phyloP scores from a whole-genome alignment of 92 coral and sea anemone genomes.

The Pocillopora meandrina region DNA sequence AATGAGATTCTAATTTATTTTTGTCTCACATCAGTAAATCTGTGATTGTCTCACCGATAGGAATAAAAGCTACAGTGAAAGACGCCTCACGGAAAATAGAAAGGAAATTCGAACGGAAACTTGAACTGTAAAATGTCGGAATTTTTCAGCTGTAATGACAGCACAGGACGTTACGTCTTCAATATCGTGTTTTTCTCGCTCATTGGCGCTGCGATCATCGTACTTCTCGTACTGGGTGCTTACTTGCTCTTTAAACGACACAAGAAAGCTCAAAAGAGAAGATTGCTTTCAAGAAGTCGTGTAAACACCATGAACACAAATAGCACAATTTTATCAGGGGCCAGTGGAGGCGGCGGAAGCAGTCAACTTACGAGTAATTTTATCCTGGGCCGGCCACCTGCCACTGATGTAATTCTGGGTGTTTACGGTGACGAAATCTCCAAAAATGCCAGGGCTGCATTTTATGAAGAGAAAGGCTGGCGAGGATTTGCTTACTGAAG shows the following conservation, averaged over 20 bases:
- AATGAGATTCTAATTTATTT: slow-evolving; percentile 27
- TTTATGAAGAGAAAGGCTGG: slow-evolving; percentile 65
- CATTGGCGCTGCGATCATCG: slow-evolving; percentile 42
- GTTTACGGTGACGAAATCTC: slow-evolving; percentile 60
- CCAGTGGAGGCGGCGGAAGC: slow-evolving; percentile 6
- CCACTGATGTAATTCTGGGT: slow-evolving; percentile 61
- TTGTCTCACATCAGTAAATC: slow-evolving; percentile 2
- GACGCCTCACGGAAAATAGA: background rate
- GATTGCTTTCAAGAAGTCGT: slow-evolving; percentile 24
- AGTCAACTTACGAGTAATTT: slow-evolving; percentile 36
- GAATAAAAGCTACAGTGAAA: background rate
- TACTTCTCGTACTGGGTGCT: slow-evolving; percentile 36
- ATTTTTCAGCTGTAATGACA: slow-evolving; percentile 35
- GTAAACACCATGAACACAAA: slow-evolving; percentile 42
- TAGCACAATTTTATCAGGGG: slow-evolving; percentile 26
- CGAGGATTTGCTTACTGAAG: slow-evolving; percentile 59
- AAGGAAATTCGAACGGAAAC: background rate
- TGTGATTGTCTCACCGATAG: slow-evolving; percentile 13
- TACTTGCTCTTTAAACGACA: slow-evolving; percentile 46
- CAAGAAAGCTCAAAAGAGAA: slow-evolving; percentile 29
- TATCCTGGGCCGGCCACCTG: slow-evolving; percentile 60
- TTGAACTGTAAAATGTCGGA: slow-evolving; percentile 40
- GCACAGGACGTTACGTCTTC: slow-evolving; percentile 54
- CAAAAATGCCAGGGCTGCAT: slow-evolving; percentile 52
- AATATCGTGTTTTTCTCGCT: slow-evolving; percentile 55